Evolutionary conservation across 2,797 vertebrate species (phyloP).

Genomic region (Sphenopsis melanotis): DNA sequence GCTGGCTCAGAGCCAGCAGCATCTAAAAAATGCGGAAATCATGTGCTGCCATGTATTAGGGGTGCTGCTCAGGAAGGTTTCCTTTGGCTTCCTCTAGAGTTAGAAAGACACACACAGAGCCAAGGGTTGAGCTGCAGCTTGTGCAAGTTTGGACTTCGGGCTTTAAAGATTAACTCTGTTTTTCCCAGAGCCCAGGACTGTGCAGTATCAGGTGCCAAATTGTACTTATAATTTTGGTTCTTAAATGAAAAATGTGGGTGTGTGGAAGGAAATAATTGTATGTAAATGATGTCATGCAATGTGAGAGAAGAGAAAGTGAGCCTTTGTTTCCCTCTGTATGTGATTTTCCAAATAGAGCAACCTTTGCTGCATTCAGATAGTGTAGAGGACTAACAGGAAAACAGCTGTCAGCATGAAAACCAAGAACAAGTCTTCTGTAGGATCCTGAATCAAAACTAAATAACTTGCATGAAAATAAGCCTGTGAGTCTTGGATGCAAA

Average conservation of each 20-base stretch:
- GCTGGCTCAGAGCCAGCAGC: neutral
- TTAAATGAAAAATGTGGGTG: neutral
- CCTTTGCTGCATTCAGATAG: neutral
- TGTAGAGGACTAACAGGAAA: neutral
- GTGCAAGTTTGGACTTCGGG: neutral
- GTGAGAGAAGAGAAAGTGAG: neutral
- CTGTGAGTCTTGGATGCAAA: neutral
- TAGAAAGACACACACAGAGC: neutral
- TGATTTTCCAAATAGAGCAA: neutral
- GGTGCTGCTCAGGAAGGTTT: neutral
- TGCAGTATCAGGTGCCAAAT: neutral
- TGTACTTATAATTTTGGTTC: neutral
- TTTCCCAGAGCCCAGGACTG: neutral
- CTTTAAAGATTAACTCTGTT: neutral
- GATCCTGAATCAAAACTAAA: conserved; percentile 26
- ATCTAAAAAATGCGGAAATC: neutral
- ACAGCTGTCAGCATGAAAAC: conserved; percentile 21
- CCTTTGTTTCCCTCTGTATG: neutral
- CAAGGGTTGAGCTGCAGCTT: neutral
- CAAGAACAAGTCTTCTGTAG: neutral
- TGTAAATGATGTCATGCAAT: neutral
- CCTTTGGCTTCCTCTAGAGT: neutral
- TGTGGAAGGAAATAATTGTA: neutral
- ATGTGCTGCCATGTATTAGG: neutral
- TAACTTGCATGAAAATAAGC: neutral